phyloP scores from a whole-genome alignment of 2,888 invertebrate genomes.

The Acrobasis suavella region DNA sequence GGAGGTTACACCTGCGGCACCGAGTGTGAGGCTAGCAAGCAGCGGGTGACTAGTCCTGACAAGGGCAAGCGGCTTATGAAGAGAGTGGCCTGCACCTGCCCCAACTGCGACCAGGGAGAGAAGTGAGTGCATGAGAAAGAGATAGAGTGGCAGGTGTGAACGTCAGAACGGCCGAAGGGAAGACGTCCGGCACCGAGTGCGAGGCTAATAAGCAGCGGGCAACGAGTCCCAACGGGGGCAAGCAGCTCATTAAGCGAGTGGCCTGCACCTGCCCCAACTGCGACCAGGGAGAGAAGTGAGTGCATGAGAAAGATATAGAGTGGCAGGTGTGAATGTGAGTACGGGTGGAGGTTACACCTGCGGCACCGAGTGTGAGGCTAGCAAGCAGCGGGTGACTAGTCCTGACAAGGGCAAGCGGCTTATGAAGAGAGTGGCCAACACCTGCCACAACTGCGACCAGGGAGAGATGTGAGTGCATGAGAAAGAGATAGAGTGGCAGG shows the following conservation, averaged over 20 bases:
- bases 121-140: slow-evolving; percentile 81
- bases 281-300: slow-evolving; percentile 89
- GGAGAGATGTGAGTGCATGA: slow-evolving; percentile 84
- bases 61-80: slow-evolving; percentile 83
- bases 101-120: slow-evolving; percentile 96
- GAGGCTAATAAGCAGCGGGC: slow-evolving; percentile 46
- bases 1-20: neutral
- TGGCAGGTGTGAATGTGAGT: neutral
- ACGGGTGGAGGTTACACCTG: neutral
- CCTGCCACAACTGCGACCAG: slow-evolving; percentile 98
- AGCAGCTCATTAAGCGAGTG: slow-evolving; percentile 88
- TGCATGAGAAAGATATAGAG: neutral
- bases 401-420: slow-evolving; percentile 69
- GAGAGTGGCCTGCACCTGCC: slow-evolving; percentile 90
- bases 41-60: slow-evolving; percentile 54
- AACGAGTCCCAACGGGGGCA: slow-evolving; percentile 50
- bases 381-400: slow-evolving; percentile 53
- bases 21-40: slow-evolving; percentile 55
- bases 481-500: slow-evolving; percentile 89
- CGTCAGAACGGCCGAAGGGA: neutral
- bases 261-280: slow-evolving; percentile 99
- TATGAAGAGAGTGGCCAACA: slow-evolving; percentile 95
- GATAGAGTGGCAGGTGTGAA: slow-evolving; percentile 86
- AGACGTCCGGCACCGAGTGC: too few species aligned
- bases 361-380: slow-evolving; percentile 47